phyloP scores from a whole-genome alignment of 2,113 vertebrate species.

The Glareola pratincola region DNA sequence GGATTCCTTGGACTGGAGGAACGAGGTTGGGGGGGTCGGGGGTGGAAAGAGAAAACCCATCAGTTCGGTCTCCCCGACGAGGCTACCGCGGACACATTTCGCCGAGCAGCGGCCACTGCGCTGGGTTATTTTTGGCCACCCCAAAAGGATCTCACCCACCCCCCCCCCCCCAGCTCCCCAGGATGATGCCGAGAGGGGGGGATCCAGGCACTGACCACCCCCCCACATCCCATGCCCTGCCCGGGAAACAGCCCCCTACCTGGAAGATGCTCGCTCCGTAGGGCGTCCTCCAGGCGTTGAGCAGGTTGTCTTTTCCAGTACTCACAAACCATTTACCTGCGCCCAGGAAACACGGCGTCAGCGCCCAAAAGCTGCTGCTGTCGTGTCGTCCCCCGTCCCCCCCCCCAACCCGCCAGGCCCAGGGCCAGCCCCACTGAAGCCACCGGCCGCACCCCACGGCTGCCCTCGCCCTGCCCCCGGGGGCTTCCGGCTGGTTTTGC shows the following conservation, averaged over 20 bases:
- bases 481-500: background rate
- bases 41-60: background rate
- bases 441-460: accelerated
- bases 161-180: background rate
- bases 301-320: slow-evolving; percentile 96
- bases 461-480: accelerated
- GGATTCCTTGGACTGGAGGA: background rate
- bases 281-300: slow-evolving; percentile 96
- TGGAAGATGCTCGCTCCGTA: slow-evolving; percentile 98
- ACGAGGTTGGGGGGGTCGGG: background rate
- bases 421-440: accelerated
- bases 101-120: accelerated
- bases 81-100: background rate
- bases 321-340: slow-evolving; percentile 98
- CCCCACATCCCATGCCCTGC: accelerated
- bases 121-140: accelerated
- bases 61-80: background rate
- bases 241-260: slow-evolving; percentile 60
- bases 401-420: accelerated
- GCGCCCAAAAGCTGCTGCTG: accelerated
- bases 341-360: accelerated
- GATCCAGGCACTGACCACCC: background rate
- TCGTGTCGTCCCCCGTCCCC: too few species aligned
- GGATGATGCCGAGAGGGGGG: accelerated
- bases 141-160: too few species aligned